These are phyloP conservation scores for Pseudomyrmex sp. DNA, from an alignment of 1,140 invertebrate species.

Conservation along the genomic window DNA sequence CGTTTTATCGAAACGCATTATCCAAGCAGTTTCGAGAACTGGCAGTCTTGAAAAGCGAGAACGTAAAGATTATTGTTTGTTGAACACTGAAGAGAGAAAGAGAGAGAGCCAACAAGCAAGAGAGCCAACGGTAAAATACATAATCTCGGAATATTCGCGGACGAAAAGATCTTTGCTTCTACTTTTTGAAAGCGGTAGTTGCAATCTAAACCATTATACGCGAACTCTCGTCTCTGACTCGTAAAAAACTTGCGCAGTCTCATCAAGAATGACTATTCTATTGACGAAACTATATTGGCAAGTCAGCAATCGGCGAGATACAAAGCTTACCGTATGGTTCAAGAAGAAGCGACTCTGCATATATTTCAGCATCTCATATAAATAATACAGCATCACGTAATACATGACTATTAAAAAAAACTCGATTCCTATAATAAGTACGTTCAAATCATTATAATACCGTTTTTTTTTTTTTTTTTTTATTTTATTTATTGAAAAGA, in stretches of 20 bases:
- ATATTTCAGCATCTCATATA: not conserved
- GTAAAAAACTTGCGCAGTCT: conserved; percentile 1
- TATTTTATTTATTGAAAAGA: too few relatives aligned
- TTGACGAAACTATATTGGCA: conserved; percentile 16
- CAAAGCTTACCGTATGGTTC: not conserved
- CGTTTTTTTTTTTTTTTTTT: too few relatives aligned
- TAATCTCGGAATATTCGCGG: conserved; percentile 16
- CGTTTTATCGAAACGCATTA: conserved; percentile 50
- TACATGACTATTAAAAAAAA: not conserved
- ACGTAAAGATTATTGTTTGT: conserved; percentile 43
- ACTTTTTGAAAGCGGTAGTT: not conserved
- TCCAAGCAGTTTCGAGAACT: conserved; percentile 14
- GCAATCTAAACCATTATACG: conserved; percentile 14
- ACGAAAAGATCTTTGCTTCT: conserved; percentile 1
- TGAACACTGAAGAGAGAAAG: not conserved
- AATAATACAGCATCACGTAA: not conserved
- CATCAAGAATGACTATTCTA: conserved; percentile 21
- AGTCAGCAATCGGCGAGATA: conserved; percentile 11
- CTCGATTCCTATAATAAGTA: too few relatives aligned
- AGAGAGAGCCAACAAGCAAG: too few relatives aligned
- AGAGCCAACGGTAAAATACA: not conserved
- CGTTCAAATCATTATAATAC: too few relatives aligned
- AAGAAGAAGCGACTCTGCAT: not conserved
- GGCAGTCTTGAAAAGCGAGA: conserved; percentile 9
- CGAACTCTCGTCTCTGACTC: not conserved